These are phyloP conservation scores for Cariama cristata DNA, from an alignment of 2,113 vertebrate species.

Conservation along the genomic window DNA sequence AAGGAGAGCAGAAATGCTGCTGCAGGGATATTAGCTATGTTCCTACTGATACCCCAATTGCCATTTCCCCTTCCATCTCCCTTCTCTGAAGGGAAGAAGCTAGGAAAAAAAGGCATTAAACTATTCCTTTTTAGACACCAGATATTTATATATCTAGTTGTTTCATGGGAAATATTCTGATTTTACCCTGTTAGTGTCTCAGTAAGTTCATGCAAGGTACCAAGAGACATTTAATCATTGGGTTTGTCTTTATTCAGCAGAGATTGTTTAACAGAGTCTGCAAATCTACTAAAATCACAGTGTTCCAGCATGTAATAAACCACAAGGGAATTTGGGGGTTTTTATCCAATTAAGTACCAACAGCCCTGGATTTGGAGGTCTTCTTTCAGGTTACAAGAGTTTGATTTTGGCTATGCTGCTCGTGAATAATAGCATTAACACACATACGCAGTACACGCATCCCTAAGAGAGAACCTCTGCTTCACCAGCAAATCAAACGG, in stretches of 20 bases:
- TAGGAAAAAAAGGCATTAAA: not conserved
- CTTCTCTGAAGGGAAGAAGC: not conserved
- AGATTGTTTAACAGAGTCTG: not conserved
- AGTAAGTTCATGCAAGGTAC: not conserved
- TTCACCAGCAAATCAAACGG: not conserved
- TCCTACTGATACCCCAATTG: not conserved
- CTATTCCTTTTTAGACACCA: not conserved
- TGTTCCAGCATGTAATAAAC: not conserved
- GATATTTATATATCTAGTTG: not conserved
- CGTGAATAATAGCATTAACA: not conserved
- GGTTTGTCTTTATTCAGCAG: not conserved
- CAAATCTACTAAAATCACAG: not conserved
- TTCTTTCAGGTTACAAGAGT: not conserved
- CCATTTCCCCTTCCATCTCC: not conserved
- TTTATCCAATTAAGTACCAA: not conserved
- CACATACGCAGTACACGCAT: fast-evolving
- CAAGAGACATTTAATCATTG: not conserved
- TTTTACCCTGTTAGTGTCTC: not conserved
- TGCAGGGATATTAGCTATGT: fast-evolving
- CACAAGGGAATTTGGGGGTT: not conserved
- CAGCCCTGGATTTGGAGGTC: not conserved
- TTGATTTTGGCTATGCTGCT: not conserved
- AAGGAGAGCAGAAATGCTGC: not conserved
- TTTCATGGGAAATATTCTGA: not conserved
- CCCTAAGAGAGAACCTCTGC: not conserved